Conservation (phyloP, 2,797 vertebrate species). For the Clarias fuscus region DNA sequence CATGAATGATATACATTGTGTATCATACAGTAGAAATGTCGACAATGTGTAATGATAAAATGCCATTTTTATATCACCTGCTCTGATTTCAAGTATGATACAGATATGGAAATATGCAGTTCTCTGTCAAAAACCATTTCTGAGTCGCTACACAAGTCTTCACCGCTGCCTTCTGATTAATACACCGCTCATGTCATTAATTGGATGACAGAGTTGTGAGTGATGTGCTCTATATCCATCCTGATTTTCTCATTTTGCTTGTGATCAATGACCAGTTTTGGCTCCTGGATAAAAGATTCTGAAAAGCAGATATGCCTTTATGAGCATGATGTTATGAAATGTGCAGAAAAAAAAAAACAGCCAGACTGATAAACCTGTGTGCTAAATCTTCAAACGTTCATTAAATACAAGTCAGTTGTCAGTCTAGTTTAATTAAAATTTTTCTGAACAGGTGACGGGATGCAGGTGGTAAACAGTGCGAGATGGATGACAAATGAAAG, state of each 20-base stretch:
- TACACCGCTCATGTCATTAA: not conserved
- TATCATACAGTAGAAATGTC: not conserved
- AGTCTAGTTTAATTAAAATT: slow-evolving; percentile 12
- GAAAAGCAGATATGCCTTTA: not conserved
- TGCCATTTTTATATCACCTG: not conserved
- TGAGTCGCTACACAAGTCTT: not conserved
- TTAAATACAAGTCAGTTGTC: not conserved
- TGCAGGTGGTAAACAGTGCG: not conserved
- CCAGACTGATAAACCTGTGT: not conserved
- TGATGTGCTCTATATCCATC: not conserved
- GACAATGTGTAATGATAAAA: not conserved
- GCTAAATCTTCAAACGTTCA: not conserved
- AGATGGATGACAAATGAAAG: not conserved
- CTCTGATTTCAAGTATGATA: not conserved
- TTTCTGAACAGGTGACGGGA: not conserved
- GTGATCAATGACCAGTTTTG: slow-evolving; percentile 16
- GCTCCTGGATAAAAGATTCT: not conserved
- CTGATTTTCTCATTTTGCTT: slow-evolving; percentile 4
- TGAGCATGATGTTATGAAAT: not conserved
- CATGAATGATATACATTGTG: not conserved
- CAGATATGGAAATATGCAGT: not conserved
- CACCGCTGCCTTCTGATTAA: not conserved
- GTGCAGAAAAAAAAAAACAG: not conserved
- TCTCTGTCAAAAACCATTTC: not conserved
- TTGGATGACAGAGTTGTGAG: not conserved